Base-by-base conservation (phyloP, 2,797 vertebrate species). In the Crax fasciolata region DNA sequence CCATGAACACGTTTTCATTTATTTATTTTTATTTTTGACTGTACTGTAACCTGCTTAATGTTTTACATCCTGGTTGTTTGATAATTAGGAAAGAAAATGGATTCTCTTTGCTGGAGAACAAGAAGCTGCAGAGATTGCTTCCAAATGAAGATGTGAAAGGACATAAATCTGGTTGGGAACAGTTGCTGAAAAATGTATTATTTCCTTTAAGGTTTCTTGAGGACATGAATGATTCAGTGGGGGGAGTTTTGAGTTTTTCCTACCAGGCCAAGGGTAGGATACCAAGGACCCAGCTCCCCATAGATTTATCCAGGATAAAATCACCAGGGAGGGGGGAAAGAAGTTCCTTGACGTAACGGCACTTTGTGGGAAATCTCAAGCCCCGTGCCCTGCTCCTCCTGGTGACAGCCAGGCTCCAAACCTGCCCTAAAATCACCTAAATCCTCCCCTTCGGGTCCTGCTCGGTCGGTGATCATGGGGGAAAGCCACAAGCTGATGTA, bases 1-100 rank as follows among this genome's bases (percentile, higher is more conserved):
- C 8, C 9, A 10, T 0, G 0, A 12, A n/a, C 24, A 23, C 4
- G 58, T 0, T 58, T 70, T 16, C 17, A 1, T 49, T 66, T 75
- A 20, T 32, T n/a, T 55, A 11, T 55, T 55, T 12, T 52, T 27
- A 20, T 32, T n/a, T 10, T 14, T 13, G 7, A 16, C 6, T 9
- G 10, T 25, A 12, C 54, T n/a, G 19, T 17, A 28, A 32, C 2
- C 27, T 11, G 11, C 9, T 68, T 27, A 4, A 3, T 8, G 15
- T 77, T 84, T 79, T 51, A 5, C 35, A 21, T 49, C 51, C 32
- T 5, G 14, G 18, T 30, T 20, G 6, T n/a, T 39, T 18, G 25
- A 28, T 51, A 55, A 44, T 49, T 41, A 39, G 67, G 41, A 28
- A 59, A 41, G 58, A 46, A 79, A 79, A 18, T 27, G 4, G 3